Evolutionary conservation across 37 sponge, comb jelly and placozoan species (phyloP), one percentile per base, ranked within the genome.

Genomic region (Chondrilla cf. caribensis): DNA sequence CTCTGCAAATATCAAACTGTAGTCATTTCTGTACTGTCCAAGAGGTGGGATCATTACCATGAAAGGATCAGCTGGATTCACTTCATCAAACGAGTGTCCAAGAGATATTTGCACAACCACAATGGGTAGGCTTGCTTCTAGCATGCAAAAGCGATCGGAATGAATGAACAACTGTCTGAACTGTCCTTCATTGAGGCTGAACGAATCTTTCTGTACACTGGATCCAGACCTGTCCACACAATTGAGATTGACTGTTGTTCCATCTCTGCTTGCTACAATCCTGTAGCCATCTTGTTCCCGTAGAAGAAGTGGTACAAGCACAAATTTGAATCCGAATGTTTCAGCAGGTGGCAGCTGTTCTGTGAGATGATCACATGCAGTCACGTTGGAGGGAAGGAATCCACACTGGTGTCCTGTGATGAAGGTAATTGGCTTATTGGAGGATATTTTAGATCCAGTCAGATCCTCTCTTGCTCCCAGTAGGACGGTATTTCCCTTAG

Each of bases 371-470:
- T 84, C 85, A 77, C 85, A 84, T n/a, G 38, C 47, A 51, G 66
- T 58, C 3, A 72, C 8, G 2, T 81, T 39, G 38, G 35, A 44
- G 25, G 82, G 87, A 33, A 73, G 44, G 57, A 60, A 72, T 2
- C 70, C 82, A 86, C 87, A 86, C 51, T 86, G 71, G 58, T 86
- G 87, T 19, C 87, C 87, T 40, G 77, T 72, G 37, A 81, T 58
- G 22, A 86, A 66, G 22, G 87, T 43, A 29, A 86, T 54, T 29
- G 77, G 71, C 11, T 75, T 81, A 43, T 65, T 58, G 54, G 82
- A 55, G 25, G 72, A 71, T 9, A 82, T 29, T 6, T 33, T 29
- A 47, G 83, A 54, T 2, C 72, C 83, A 68, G 83, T 60, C 11
- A 80, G 39, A 73, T 73, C 76, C 7, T 28, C 64, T 5, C 2